A percentile compares a stretch with the other conserved stretches of the same genome.
Evolutionary conservation across 2,797 vertebrate genomes (phyloP).

Genomic region (Eidolon dupreanum): DNA sequence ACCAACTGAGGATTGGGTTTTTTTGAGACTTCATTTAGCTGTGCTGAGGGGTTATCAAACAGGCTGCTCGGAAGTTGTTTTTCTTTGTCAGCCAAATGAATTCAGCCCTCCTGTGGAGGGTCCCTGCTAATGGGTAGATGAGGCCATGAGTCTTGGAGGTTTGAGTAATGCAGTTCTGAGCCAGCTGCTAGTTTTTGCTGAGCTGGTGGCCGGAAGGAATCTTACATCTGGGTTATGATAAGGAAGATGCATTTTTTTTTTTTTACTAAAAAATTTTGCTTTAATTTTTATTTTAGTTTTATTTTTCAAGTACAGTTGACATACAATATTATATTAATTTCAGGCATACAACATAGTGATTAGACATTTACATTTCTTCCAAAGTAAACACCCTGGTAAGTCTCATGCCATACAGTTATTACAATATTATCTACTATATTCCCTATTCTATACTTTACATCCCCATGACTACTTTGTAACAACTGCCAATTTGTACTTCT

Average conservation of each 20-base stretch:
- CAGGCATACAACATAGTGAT: background rate
- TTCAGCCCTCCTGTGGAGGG: background rate
- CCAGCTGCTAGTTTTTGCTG: background rate
- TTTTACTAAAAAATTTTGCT: background rate
- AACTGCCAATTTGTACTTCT: background rate
- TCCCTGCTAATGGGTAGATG: background rate
- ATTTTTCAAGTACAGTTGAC: background rate
- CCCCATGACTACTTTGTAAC: background rate
- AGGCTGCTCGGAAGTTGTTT: conserved; percentile 35
- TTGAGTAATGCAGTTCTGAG: background rate
- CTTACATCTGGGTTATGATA: background rate
- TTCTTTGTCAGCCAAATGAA: conserved; percentile 14
- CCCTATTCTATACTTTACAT: background rate
- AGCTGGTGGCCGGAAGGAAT: background rate
- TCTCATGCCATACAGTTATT: background rate
- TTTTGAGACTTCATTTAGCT: conserved; percentile 26
- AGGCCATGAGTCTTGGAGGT: background rate
- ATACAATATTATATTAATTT: background rate
- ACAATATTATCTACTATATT: background rate
- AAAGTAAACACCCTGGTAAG: background rate
- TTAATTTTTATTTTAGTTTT: background rate
- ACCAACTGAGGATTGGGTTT: background rate
- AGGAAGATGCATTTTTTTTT: background rate
- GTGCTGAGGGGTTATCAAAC: conserved; percentile 33
- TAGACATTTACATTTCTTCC: background rate